phyloP scores from a whole-genome alignment of 2,113 vertebrate species.

The Daubentonia madagascariensis region DNA sequence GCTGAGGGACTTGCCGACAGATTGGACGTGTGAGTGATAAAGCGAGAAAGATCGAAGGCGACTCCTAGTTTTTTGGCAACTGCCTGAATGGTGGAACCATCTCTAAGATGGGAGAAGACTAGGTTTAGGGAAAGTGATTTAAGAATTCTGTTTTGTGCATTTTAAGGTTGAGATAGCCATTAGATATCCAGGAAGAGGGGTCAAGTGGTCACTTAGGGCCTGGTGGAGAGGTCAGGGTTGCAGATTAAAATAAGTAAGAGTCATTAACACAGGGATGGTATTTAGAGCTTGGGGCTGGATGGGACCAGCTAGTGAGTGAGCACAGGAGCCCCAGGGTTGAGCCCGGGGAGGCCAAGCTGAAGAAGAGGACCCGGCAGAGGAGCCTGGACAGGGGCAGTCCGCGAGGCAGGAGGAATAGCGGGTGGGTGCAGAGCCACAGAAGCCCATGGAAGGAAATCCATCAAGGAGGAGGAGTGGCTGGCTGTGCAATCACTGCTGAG shows the following conservation, averaged over 20 bases:
- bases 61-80: neutral
- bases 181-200: neutral
- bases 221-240: neutral
- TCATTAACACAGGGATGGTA: neutral
- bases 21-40: accelerated
- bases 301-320: neutral
- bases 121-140: neutral
- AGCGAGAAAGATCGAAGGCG: neutral
- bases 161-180: neutral
- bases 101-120: neutral
- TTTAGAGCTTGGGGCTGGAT: neutral
- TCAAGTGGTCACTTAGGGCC: neutral
- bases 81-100: too few species aligned
- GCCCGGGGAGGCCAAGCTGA: neutral
- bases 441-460: neutral
- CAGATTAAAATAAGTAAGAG: neutral
- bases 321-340: neutral
- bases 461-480: too few species aligned
- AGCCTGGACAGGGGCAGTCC: neutral
- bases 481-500: accelerated
- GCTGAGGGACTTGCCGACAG: accelerated
- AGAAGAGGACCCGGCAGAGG: neutral
- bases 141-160: neutral
- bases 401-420: neutral
- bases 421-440: accelerated